Evolutionary conservation across 2,888 invertebrate genomes (phyloP).

Genomic region (Aphrophora alni): DNA sequence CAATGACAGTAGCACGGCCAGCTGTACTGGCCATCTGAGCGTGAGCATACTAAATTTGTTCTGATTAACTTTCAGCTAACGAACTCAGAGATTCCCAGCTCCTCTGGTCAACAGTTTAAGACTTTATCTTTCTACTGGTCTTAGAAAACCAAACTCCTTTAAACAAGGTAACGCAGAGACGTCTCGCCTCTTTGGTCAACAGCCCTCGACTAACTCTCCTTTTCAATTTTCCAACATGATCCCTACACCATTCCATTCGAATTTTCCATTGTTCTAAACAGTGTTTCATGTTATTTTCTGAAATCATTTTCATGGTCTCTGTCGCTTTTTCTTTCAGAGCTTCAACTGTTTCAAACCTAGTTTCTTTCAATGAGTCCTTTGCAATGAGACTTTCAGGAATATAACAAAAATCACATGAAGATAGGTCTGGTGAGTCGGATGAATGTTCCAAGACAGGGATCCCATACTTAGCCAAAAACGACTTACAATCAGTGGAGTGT

Average conservation of each 20-base stretch:
- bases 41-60: too few species aligned
- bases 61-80: too few species aligned
- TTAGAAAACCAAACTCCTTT: too few species aligned
- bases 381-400: slow-evolving; percentile 43
- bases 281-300: slow-evolving; percentile 35
- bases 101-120: too few species aligned
- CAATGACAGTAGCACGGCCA: too few species aligned
- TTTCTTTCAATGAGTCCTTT: slow-evolving; percentile 19
- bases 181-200: too few species aligned
- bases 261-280: slow-evolving; percentile 43
- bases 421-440: slow-evolving; percentile 47
- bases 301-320: slow-evolving; percentile 43
- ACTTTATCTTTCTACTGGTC: too few species aligned
- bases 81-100: too few species aligned
- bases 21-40: too few species aligned
- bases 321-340: slow-evolving; percentile 45
- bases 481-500: slow-evolving; percentile 45
- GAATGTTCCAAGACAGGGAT: slow-evolving; percentile 43
- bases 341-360: not conserved
- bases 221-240: not conserved
- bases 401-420: slow-evolving; percentile 45
- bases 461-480: slow-evolving; percentile 47
- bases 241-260: slow-evolving; percentile 28
- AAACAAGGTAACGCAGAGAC: too few species aligned
- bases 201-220: too few species aligned